Conservation (phyloP, 1,140 invertebrate species). For the Lepeophtheirus salmonis region DNA sequence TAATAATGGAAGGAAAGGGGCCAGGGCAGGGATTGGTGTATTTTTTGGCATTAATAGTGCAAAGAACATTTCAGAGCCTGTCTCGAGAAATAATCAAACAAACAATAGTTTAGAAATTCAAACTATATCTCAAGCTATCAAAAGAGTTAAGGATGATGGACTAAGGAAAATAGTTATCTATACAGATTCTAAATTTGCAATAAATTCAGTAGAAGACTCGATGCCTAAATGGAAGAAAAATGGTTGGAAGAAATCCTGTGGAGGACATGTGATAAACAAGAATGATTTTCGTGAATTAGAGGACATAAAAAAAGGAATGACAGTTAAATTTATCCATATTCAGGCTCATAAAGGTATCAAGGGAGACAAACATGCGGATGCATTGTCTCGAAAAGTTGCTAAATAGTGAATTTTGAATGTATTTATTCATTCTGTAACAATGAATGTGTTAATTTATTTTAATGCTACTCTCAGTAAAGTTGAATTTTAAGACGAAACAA, state of each 20-base stretch:
- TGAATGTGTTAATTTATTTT: no score
- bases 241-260: constrained; percentile 51
- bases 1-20: not conserved
- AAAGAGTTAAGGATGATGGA: constrained; percentile 41
- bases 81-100: constrained; percentile 32
- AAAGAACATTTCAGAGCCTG: not conserved
- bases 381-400: constrained; percentile 50
- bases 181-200: constrained; percentile 82
- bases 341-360: constrained; percentile 53
- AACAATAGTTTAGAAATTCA: constrained; percentile 96
- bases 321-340: constrained; percentile 34
- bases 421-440: constrained; percentile 4
- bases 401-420: no score
- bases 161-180: constrained; percentile 51
- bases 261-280: constrained; percentile 54
- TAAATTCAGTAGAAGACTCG: constrained; percentile 68
- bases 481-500: no score
- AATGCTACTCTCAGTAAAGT: no score
- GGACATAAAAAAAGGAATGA: constrained; percentile 30
- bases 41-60: not conserved
- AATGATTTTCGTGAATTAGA: constrained; percentile 59
- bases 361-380: constrained; percentile 79
- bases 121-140: constrained; percentile 62
- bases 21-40: not conserved
- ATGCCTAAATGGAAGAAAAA: constrained; percentile 66